These are phyloP conservation scores for Papilio polytes DNA, from an alignment of 1,140 invertebrate species.

Conservation along the genomic window DNA sequence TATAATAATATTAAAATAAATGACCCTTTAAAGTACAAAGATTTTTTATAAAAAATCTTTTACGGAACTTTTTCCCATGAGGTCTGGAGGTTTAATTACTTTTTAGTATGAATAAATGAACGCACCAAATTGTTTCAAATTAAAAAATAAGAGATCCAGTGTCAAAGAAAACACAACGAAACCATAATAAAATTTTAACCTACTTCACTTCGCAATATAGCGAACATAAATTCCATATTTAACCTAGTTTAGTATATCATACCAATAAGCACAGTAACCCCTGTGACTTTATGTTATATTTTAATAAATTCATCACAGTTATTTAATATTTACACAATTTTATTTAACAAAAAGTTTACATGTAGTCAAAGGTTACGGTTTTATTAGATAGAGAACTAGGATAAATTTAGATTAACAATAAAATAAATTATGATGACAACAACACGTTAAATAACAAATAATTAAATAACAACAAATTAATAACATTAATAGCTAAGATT, in stretches of 20 bases:
- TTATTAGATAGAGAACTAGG: background rate
- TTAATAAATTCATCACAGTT: background rate
- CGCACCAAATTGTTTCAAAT: background rate
- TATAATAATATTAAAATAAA: too few species aligned
- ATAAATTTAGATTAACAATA: background rate
- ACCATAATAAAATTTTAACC: background rate
- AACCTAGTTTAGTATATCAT: background rate
- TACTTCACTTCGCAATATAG: background rate
- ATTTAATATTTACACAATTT: background rate
- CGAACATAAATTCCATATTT: background rate
- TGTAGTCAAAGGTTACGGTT: constrained; percentile 8
- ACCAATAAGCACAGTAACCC: background rate
- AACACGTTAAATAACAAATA: too few species aligned
- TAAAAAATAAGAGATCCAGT: background rate
- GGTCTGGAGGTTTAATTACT: too few species aligned
- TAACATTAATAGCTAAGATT: too few species aligned
- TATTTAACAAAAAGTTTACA: background rate
- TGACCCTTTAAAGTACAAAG: too few species aligned
- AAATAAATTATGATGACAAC: too few species aligned
- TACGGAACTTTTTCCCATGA: too few species aligned
- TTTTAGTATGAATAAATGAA: background rate
- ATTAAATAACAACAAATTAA: too few species aligned
- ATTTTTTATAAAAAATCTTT: too few species aligned
- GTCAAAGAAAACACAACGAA: background rate
- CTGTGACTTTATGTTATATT: constrained; percentile 6